Percentiles rank a stretch among this genome's conserved stretches.
Conservation (phyloP, 2,888 invertebrate species). For the Helobdella robusta region DNA sequence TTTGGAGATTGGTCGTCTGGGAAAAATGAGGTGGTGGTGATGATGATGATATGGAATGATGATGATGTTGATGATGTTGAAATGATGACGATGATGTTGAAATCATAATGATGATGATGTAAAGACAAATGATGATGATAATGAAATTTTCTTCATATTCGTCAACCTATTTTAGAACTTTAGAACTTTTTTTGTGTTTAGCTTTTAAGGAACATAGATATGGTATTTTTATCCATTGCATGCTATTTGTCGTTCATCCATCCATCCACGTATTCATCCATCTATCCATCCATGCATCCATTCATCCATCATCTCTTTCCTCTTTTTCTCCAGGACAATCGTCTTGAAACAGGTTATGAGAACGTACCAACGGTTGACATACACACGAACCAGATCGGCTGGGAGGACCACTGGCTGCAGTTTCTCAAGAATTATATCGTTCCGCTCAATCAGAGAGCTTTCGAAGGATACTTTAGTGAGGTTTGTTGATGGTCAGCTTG, state of each 20-base stretch:
- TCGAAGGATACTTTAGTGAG: slow-evolving; percentile 78
- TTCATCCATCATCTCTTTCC: not conserved
- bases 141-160: too few species aligned
- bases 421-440: slow-evolving; percentile 77
- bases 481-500: slow-evolving; percentile 34
- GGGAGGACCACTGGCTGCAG: slow-evolving; percentile 71
- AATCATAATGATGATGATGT: too few species aligned
- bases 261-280: too few species aligned
- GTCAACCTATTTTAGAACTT: too few species aligned
- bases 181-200: too few species aligned
- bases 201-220: too few species aligned
- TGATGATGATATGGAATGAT: too few species aligned
- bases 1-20: slow-evolving; percentile 90
- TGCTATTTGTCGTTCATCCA: too few species aligned
- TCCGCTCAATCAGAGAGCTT: slow-evolving; percentile 81
- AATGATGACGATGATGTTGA: too few species aligned
- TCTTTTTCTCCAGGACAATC: slow-evolving; percentile 60
- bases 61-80: too few species aligned
- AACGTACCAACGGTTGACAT: slow-evolving; percentile 96
- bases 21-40: slow-evolving; percentile 41
- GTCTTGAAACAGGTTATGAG: slow-evolving; percentile 86
- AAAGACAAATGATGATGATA: too few species aligned
- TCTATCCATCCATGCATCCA: not conserved
- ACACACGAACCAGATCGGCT: slow-evolving; percentile 87
- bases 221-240: too few species aligned